Conservation (phyloP, 2,113 vertebrate genomes). For the Zeus faber region DNA sequence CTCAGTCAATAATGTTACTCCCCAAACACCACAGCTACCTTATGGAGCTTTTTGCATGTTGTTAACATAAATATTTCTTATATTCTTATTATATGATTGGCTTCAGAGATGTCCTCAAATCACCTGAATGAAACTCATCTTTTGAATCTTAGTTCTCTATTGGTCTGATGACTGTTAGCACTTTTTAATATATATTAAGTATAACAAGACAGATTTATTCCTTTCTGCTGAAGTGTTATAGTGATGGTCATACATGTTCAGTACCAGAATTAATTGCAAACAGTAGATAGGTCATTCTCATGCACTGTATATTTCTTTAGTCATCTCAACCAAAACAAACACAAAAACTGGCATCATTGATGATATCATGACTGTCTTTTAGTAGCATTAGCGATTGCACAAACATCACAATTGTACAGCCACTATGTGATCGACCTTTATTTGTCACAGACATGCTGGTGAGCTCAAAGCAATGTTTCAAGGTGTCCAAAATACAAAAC, state of each 20-base stretch:
- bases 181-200: neutral
- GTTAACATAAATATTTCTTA: too few relatives aligned
- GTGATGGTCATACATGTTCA: neutral
- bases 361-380: slow-evolving; percentile 10
- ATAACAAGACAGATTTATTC: too few relatives aligned
- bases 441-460: slow-evolving; percentile 1
- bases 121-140: too few relatives aligned
- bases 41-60: too few relatives aligned
- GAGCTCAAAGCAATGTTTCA: neutral
- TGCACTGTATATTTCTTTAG: neutral
- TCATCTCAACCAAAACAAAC: slow-evolving; percentile 5
- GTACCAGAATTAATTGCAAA: slow-evolving; percentile 9
- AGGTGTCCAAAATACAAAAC: neutral
- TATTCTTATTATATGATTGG: too few relatives aligned
- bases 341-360: neutral
- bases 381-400: neutral
- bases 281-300: slow-evolving; percentile 15
- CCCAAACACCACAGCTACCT: too few relatives aligned
- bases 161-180: neutral
- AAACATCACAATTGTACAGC: too few relatives aligned
- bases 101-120: too few relatives aligned
- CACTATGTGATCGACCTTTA: neutral
- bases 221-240: too few relatives aligned
- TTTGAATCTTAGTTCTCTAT: too few relatives aligned
- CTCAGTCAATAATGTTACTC: too few relatives aligned